These are phyloP conservation scores for Machimus atricapillus DNA, from an alignment of 2,888 invertebrate genomes.

Conservation along the genomic window DNA sequence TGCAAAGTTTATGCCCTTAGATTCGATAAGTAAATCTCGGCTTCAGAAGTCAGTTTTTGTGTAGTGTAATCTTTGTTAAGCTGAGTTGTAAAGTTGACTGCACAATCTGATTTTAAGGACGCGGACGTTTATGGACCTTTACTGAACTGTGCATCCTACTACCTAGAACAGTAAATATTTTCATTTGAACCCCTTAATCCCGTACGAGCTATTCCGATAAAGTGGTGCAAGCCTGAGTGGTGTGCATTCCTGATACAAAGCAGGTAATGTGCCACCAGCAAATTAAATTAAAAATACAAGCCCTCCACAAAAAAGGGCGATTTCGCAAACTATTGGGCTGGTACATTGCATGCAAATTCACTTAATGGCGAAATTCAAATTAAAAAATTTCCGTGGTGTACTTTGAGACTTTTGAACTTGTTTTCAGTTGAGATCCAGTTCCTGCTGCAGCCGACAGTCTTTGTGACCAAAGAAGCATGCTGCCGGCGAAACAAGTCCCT, in stretches of 20 bases:
- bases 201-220: neutral
- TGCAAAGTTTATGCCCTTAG: neutral
- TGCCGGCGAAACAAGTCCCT: conserved; percentile 41
- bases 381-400: conserved; percentile 29
- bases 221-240: neutral
- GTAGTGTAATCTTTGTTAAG: too few relatives aligned
- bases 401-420: conserved; percentile 39
- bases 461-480: conserved; percentile 45
- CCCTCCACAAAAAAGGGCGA: neutral
- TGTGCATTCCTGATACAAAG: neutral
- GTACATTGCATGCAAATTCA: conserved; percentile 38
- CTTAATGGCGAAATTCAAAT: conserved; percentile 45
- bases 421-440: neutral
- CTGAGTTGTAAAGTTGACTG: neutral
- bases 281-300: conserved; percentile 16
- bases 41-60: neutral
- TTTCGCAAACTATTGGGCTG: conserved; percentile 23
- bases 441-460: conserved; percentile 31
- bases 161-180: neutral
- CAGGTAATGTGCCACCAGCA: neutral
- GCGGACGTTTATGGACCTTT: too few relatives aligned
- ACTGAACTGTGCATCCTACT: neutral
- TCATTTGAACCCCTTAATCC: neutral
- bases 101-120: too few relatives aligned
- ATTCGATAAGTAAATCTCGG: too few relatives aligned